Evolutionary conservation across 2,797 vertebrate genomes (phyloP), one percentile per base, ranked within the genome.

Genomic region (Ataeniobius toweri): DNA sequence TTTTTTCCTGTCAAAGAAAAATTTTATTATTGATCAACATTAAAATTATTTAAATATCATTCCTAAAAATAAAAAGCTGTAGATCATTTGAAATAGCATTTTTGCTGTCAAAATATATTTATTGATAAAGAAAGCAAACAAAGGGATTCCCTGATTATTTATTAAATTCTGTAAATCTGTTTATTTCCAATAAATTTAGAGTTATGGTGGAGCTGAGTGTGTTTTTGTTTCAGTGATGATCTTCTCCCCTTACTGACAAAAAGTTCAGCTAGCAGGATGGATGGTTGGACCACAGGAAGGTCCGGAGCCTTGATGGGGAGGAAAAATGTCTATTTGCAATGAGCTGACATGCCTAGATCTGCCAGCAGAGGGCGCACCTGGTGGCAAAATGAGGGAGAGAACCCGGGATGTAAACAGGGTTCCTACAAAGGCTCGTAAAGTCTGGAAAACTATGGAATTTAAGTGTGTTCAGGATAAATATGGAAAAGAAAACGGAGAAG

Each of bases 101-200:
- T 48, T 48, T 48, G 46, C 46, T 13, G 46, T 13, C 46, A 67
- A 36, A 31, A 63, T 63, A 36, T n/a, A 69, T 18, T 48, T 59
- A 61, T 13, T 63, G 28, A 12, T 51, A 20, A 39, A 65, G 28
- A 39, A 50, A 50, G 10, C 2, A 22, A 36, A 26, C 41, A 1
- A 26, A 8, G 55, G 4, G 28, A 67, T 53, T 53, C 39, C 3
- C 13, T 65, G n/a, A 16, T 41, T 68, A 75, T 63, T 50, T 50
- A 36, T 44, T 41, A 14, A 73, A n/a, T 51, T 5, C 55, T 55
- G 24, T 75, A 13, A 61, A 71, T 22, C 16, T 36, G 48, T 46
- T 74, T 31, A 61, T 46, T 74, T 28, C 16, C 9, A 74, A 63
- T 74, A 48, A 63, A 61, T 41, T 73, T 46, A 13, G 28, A 26